These are phyloP conservation scores for Luffia ferchaultella DNA, from an alignment of 2,888 invertebrate genomes.

Conservation along the genomic window DNA sequence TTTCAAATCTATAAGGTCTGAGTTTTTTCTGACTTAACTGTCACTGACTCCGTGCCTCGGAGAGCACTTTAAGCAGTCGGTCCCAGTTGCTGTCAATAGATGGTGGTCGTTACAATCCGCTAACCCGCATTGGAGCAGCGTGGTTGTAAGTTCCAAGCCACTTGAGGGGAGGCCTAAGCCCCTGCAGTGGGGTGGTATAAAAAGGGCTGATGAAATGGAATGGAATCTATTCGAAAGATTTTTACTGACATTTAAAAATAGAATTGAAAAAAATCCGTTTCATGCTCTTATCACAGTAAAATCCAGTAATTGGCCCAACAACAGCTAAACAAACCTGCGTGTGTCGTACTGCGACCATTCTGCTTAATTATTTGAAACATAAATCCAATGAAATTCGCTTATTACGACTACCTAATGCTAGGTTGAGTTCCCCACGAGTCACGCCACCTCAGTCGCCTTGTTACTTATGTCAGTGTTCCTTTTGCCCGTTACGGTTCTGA, in stretches of 20 bases:
- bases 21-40: too few species aligned
- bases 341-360: conserved; percentile 5
- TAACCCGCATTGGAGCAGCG: too few species aligned
- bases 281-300: background rate
- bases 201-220: too few species aligned
- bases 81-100: too few species aligned
- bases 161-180: too few species aligned
- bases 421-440: conserved; percentile 34
- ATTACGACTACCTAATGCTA: conserved; percentile 46
- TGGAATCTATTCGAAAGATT: too few species aligned
- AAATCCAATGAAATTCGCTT: conserved; percentile 42
- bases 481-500: background rate
- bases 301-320: background rate
- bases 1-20: too few species aligned
- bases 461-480: background rate
- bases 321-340: background rate
- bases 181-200: too few species aligned
- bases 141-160: too few species aligned
- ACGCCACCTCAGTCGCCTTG: conserved; percentile 29
- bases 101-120: too few species aligned
- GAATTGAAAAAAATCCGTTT: background rate
- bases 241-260: background rate
- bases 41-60: too few species aligned
- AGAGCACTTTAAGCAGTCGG: too few species aligned
- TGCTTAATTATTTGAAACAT: conserved; percentile 44